These are phyloP conservation scores for Aurelia coerulea DNA, from an alignment of 30 jellyfish, hydroid and myxozoan species.

Conservation along the genomic window DNA sequence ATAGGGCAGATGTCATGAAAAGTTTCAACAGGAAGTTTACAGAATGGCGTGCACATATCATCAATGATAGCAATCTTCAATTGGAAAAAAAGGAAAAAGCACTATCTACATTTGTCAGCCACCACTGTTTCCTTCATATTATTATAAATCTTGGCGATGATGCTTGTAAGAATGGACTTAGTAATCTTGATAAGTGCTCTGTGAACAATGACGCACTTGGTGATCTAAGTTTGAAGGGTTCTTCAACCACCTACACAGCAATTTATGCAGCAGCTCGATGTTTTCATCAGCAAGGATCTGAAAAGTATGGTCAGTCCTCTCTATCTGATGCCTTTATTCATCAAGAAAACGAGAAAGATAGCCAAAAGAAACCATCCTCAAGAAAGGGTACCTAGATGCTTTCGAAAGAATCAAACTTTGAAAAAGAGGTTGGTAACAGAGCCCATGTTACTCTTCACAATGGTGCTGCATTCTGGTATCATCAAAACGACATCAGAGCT, in stretches of 20 bases:
- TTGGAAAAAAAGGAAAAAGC: background rate
- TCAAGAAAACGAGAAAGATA: too few relatives aligned
- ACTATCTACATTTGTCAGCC: constrained; percentile 6
- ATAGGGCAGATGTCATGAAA: too few relatives aligned
- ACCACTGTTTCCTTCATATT: constrained; percentile 39
- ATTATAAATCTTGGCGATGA: constrained; percentile 41
- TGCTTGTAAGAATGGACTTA: constrained; percentile 40
- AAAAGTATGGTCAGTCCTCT: constrained; percentile 8
- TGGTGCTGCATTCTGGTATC: constrained; percentile 41
- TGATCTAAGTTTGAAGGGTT: background rate
- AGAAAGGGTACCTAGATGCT: constrained; percentile 2
- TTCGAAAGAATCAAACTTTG: constrained; percentile 23
- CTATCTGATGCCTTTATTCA: too few relatives aligned
- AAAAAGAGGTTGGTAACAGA: constrained; percentile 45
- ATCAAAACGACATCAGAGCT: constrained; percentile 6
- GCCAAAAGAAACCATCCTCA: too few relatives aligned
- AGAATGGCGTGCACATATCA: too few relatives aligned
- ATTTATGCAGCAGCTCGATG: constrained; percentile 20
- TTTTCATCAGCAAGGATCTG: constrained; percentile 29
- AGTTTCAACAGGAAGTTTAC: too few relatives aligned
- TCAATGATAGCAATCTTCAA: too few relatives aligned
- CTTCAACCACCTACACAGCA: constrained; percentile 42
- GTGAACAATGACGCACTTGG: constrained; percentile 13
- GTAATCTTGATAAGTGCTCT: constrained; percentile 29
- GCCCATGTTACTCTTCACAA: constrained; percentile 32